Base-by-base conservation (phyloP, 2,888 invertebrate species). In the Arge pagana region DNA sequence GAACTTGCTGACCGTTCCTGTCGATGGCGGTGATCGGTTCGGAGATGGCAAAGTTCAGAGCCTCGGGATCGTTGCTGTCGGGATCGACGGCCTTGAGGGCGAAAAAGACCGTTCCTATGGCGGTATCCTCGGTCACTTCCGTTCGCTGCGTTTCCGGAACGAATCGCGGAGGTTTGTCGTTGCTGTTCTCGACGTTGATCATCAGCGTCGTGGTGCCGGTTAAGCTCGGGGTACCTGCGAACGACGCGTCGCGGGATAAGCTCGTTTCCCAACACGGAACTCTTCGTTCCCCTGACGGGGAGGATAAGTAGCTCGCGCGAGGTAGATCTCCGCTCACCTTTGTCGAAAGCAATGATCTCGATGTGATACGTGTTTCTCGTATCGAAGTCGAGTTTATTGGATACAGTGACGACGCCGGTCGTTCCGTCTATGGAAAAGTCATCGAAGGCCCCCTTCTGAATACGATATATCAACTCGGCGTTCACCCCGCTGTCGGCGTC, bases 401-500 rank as follows among this genome's bases (percentile, higher is more conserved):
- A 82, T 0, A 95, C 89, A 0, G 82, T 83, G 15, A 96, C 83
- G 1, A 87, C 80, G 0, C 96, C 96, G 0, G 86, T 86, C 0
- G 78, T 79, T 59, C 88, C 86, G 70, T 93, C 85, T n/a, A 96
- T 85, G 1, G 77, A 75, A 71, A 96, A 96, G 61, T 93, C 88
- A 59, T 93, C 92, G 57, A 89, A 86, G 1, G 87, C 88, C 2
- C 96, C 96, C 70, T 89, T 88, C 59, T 89, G 88, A 59, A 96
- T 88, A 55, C 85, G 82, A 74, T 95, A 96, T 60, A 80, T 80
- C 35, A 96, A 80, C 63, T 88, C 84, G 0, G 95, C 89, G 77
- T 96, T 96, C 3, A 87, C 74, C 0, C 93, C 92, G n/a, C 88
- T 87, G 74, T 96, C 96, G 13, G 86, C 81, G 71, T 96, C 96